Conservation (phyloP, 1,140 invertebrate species). For the Andrena cerasifolii region DNA sequence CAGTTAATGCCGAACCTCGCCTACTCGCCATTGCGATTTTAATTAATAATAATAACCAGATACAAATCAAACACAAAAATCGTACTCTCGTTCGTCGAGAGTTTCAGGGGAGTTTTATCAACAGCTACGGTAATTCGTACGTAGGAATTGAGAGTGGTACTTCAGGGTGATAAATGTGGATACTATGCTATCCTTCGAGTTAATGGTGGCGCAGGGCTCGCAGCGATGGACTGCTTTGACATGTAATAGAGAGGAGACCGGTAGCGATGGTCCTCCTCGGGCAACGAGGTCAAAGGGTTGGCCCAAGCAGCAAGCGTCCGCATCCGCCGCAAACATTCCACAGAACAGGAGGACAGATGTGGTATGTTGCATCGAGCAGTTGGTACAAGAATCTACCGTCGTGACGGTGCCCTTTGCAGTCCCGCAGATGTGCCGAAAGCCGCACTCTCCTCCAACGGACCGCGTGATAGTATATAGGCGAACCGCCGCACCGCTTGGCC, state of each 20-base stretch:
- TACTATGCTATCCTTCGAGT: background rate
- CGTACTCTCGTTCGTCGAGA: background rate
- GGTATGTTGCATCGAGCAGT: conserved; percentile 55
- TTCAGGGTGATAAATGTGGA: too few relatives aligned
- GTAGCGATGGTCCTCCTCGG: conserved; percentile 16
- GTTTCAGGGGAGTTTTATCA: background rate
- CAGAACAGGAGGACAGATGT: conserved; percentile 64
- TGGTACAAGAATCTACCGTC: conserved; percentile 59
- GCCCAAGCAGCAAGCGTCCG: conserved; percentile 44
- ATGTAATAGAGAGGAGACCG: background rate
- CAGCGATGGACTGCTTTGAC: conserved; percentile 17
- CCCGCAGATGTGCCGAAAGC: conserved; percentile 71
- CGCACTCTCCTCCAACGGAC: conserved; percentile 67
- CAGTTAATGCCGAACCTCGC: too few relatives aligned
- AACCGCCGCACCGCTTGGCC: conserved; percentile 68
- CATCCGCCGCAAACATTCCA: conserved; percentile 69
- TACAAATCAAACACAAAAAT: background rate
- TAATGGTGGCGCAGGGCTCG: background rate
- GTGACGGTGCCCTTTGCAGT: conserved; percentile 64
- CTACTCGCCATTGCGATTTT: too few relatives aligned
- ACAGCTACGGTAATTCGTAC: background rate
- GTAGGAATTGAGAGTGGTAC: background rate
- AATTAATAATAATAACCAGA: too few relatives aligned
- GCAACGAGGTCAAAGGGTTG: conserved; percentile 50
- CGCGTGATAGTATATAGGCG: conserved; percentile 58